Evolutionary conservation across 92 coral and sea anemone species (phyloP).

Genomic region (Siderastrea radians): DNA sequence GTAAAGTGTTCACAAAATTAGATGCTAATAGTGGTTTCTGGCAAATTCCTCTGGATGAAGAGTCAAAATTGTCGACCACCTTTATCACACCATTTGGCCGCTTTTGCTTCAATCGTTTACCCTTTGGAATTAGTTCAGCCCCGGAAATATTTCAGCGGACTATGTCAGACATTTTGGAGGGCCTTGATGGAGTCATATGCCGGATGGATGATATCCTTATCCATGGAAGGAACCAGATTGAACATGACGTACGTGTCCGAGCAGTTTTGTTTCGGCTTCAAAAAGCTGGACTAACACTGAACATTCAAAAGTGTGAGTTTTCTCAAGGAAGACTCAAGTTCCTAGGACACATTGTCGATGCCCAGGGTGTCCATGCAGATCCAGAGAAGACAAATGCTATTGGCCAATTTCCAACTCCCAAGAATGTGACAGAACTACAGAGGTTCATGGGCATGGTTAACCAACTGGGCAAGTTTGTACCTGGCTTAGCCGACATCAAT

Average conservation of each 20-base stretch:
- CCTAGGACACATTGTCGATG: too few relatives aligned
- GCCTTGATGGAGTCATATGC: slow-evolving; percentile 33
- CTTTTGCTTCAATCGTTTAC: slow-evolving; percentile 66
- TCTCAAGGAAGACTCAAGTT: too few relatives aligned
- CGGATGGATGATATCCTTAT: slow-evolving; percentile 57
- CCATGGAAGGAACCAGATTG: slow-evolving; percentile 10
- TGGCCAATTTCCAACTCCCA: too few relatives aligned
- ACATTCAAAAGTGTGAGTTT: neutral
- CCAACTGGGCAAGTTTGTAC: too few relatives aligned
- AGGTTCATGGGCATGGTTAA: too few relatives aligned
- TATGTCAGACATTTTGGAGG: slow-evolving; percentile 33
- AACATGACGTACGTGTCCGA: slow-evolving; percentile 28
- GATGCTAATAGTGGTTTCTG: slow-evolving; percentile 70
- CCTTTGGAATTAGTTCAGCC: slow-evolving; percentile 69
- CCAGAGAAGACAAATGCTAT: too few relatives aligned
- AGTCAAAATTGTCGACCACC: slow-evolving; percentile 53
- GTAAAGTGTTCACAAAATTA: slow-evolving; percentile 50
- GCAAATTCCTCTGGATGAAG: slow-evolving; percentile 61
- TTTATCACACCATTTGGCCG: slow-evolving; percentile 63
- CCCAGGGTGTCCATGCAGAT: too few relatives aligned
- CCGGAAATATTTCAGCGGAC: slow-evolving; percentile 63
- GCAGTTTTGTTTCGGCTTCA: slow-evolving; percentile 16
- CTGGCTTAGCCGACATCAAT: too few relatives aligned
- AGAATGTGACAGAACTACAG: too few relatives aligned
- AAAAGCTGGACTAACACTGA: slow-evolving; percentile 8